Conservation (phyloP, 2,113 vertebrate species). For the Peromyscus californicus region DNA sequence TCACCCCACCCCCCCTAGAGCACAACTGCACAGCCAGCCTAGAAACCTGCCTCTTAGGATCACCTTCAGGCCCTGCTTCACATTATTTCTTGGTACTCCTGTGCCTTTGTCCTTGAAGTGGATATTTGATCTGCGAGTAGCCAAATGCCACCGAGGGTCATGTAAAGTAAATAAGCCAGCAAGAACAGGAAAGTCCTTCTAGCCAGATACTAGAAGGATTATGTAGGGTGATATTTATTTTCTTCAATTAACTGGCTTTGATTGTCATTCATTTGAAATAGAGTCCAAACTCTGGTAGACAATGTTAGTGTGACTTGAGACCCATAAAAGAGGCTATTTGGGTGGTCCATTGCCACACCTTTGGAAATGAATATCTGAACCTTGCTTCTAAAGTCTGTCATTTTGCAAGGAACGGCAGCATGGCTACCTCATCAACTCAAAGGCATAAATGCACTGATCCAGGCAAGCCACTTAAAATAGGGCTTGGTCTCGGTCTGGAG, state of each 20-base stretch:
- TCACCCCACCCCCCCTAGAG: background rate
- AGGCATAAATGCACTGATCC: background rate
- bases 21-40: background rate
- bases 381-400: background rate
- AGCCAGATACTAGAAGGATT: background rate
- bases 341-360: background rate
- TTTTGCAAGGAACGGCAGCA: background rate
- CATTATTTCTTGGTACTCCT: background rate
- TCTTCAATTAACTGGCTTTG: conserved; percentile 34
- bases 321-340: background rate
- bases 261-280: background rate
- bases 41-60: background rate
- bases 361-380: background rate
- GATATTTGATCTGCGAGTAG: background rate
- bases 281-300: background rate
- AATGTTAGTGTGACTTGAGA: conserved; percentile 17
- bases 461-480: background rate
- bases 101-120: background rate
- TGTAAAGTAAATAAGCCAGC: background rate
- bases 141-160: background rate
- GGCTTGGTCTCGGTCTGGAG: background rate
- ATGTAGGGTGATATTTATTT: conserved; percentile 1
- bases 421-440: background rate
- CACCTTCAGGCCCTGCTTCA: background rate
- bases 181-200: background rate